These are phyloP conservation scores for Solenodon paradoxus DNA, from an alignment of 2,113 vertebrate species.

Conservation along the genomic window DNA sequence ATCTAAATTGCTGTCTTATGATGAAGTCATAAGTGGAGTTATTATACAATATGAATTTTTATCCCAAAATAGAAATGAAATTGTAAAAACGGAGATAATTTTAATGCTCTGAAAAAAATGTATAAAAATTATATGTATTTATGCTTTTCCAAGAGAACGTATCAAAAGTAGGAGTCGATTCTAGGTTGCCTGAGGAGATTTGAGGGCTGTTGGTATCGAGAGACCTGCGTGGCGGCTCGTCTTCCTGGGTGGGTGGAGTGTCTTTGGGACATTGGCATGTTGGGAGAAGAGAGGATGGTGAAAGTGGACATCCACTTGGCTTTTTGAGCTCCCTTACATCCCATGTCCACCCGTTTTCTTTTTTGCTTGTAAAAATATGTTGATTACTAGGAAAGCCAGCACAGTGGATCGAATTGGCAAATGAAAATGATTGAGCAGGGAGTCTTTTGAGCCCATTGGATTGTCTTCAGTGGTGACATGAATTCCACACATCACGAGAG, in stretches of 20 bases:
- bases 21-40: neutral
- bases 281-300: neutral
- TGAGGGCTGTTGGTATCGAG: neutral
- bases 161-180: neutral
- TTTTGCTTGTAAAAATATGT: neutral
- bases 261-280: neutral
- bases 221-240: rapidly evolving
- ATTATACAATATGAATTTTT: conserved; percentile 38
- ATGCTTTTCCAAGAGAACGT: neutral
- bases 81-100: conserved; percentile 18
- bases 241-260: neutral
- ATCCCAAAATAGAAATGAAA: conserved; percentile 26
- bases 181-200: neutral
- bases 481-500: no score
- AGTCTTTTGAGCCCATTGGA: neutral
- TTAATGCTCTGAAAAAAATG: conserved; percentile 23
- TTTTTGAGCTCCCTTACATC: neutral
- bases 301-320: neutral
- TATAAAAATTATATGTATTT: conserved; percentile 16
- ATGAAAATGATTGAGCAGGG: neutral
- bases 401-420: neutral
- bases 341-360: neutral
- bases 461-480: neutral
- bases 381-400: neutral
- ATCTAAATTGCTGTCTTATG: conserved; percentile 33